Percentiles rank a stretch among this genome's conserved stretches.
These are phyloP conservation scores for Argentina silus DNA, from an alignment of 2,797 vertebrate species.

Conservation along the genomic window DNA sequence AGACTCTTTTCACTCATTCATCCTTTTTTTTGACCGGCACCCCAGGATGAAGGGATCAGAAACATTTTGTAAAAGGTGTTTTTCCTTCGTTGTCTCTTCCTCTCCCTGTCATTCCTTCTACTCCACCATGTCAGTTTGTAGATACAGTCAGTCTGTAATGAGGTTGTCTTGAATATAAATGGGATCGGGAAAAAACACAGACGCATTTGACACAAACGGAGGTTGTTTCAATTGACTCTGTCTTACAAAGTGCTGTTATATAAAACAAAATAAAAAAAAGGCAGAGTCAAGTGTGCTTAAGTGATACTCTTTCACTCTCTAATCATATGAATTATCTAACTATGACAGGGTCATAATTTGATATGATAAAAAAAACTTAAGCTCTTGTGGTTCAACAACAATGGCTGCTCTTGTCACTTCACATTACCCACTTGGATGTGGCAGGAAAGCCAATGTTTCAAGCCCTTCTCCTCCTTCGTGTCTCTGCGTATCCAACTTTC, in stretches of 20 bases:
- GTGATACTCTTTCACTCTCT: too few species aligned
- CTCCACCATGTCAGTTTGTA: conserved; percentile 20
- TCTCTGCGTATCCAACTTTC: conserved; percentile 48
- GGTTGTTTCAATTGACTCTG: neutral
- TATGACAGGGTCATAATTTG: too few species aligned
- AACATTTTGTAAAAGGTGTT: conserved; percentile 19
- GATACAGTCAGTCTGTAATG: conserved; percentile 32
- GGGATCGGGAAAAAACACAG: conserved; percentile 3
- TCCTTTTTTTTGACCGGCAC: conserved; percentile 39
- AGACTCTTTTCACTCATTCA: conserved; percentile 28
- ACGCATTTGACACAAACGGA: conserved; percentile 11
- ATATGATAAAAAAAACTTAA: too few species aligned
- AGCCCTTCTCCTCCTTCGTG: conserved; percentile 23
- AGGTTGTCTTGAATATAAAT: conserved; percentile 30
- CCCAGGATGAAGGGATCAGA: conserved; percentile 46
- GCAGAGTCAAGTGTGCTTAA: too few species aligned
- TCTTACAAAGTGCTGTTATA: too few species aligned
- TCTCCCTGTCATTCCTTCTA: neutral
- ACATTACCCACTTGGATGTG: neutral
- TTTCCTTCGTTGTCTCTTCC: neutral
- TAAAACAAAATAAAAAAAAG: too few species aligned
- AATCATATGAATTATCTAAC: too few species aligned
- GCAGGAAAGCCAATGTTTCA: neutral
- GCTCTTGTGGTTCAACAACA: too few species aligned
- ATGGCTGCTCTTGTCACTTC: neutral